Evolutionary conservation across 1,140 invertebrate genomes (phyloP).

Genomic region (Trichonephila clavata): DNA sequence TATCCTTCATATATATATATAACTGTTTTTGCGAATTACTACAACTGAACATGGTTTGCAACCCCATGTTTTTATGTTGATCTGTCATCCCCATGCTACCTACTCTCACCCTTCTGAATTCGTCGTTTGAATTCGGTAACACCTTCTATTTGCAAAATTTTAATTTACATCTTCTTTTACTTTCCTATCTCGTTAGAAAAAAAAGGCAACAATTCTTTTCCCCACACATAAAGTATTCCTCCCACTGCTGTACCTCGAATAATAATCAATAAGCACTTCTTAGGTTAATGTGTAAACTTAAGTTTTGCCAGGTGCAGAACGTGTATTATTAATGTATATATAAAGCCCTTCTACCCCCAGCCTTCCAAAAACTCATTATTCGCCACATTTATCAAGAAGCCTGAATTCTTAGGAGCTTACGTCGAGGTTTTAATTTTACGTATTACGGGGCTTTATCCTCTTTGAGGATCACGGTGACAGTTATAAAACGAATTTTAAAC

Average conservation of each 20-base stretch:
- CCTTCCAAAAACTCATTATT: constrained; percentile 42
- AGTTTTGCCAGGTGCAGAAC: constrained; percentile 29
- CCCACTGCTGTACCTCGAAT: not conserved
- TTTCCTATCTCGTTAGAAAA: too few species aligned
- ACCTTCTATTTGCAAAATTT: too few species aligned
- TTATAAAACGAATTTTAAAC: constrained; percentile 32
- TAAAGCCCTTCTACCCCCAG: not conserved
- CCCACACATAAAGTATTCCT: too few species aligned
- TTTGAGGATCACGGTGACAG: not conserved
- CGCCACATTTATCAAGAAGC: constrained; percentile 10
- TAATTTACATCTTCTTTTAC: too few species aligned
- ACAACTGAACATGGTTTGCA: too few species aligned
- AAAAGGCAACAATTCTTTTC: too few species aligned
- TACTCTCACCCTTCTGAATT: too few species aligned
- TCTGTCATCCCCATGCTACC: too few species aligned
- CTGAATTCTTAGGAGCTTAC: constrained; percentile 23
- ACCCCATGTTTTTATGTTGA: too few species aligned
- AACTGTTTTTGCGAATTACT: too few species aligned
- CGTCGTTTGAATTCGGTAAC: too few species aligned
- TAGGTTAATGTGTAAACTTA: constrained; percentile 23
- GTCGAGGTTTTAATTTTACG: constrained; percentile 8
- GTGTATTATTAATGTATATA: not conserved
- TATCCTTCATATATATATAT: too few species aligned
- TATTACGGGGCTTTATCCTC: constrained; percentile 24
- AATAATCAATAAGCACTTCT: constrained; percentile 44